Base-by-base conservation (phyloP, 2,113 vertebrate species). In the Pterocles orientalis region DNA sequence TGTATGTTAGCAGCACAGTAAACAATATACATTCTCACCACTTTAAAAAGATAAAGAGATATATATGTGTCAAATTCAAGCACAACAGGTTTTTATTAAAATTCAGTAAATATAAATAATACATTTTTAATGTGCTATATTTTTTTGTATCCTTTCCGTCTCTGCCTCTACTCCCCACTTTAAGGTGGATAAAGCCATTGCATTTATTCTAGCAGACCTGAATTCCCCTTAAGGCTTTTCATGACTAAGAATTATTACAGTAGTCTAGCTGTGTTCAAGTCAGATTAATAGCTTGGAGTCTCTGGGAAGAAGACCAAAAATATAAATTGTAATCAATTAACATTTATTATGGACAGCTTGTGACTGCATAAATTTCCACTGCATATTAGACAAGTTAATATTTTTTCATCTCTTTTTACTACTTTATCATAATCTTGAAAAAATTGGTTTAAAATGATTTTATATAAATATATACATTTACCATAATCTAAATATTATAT, bases 281-380 rank as follows among this genome's bases (percentile, higher is more conserved):
- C 69, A 92, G 62, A 89, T 95, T 92, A 95, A 96, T 96, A 95
- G 58, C 62, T 86, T 83, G 58, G 57, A 77, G 48, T 78, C 9
- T 85, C 79, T 91, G 86, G 82, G 88, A 96, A 91, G 86, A 95
- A 79, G 58, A 95, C 84, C 88, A 96, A 93, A 97, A 94, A 84
- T 82, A 97, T 90, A 95, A 97, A 94, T 94, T 84, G 51, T 84
- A 94, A 94, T 95, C 76, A 94, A 92, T 95, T 96, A 95, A 88
- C 72, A 79, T 96, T 90, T 94, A 95, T 94, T 95, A 85, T 43
- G 88, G 92, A 94, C 75, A 92, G 76, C 61, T 92, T 95, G 62
- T 71, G 76, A 48, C 58, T 94, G 86, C 76, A 95, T 95, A 95
- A 77, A 94, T 97, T 96, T 94, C 79, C 33, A 66, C 39, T 92